Base-by-base conservation (phyloP, 2,797 vertebrate species). In the Hemibagrus guttatus region DNA sequence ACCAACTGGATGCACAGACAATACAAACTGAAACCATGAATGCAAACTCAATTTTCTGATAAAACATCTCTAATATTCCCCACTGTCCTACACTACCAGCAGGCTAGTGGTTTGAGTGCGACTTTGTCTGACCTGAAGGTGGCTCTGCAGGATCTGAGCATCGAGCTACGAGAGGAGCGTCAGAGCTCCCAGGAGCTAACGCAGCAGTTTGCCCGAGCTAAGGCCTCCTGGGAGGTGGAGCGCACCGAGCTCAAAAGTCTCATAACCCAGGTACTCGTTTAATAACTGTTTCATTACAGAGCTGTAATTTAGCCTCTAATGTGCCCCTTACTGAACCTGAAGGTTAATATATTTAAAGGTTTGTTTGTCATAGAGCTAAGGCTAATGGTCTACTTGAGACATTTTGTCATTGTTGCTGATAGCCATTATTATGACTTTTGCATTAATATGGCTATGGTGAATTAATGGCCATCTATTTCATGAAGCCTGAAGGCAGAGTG, bases 141-240 rank as follows among this genome's bases (percentile, higher is more conserved):
- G 89, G 96, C 96, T 0, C 95, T 99, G 91, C 97, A 97, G 91
- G 98, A 99, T 85, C 96, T 99, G 89, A 98, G 97, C 85, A 96
- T 93, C 4, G 97, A 98, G 94, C 92, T 99, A 89, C 95, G 94
- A 14, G 97, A 99, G 88, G 98, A 99, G 86, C 95, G 95, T 58
- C 96, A 96, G 6, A 95, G 97, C 39, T 97, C 97, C 64, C 96
- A 97, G 0, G 98, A 99, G 90, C 96, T 99, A 87, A 98, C 98
- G 84, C 98, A 99, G 92, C 97, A 99, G 92, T 99, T 99, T n/a
- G 97, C 97, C 89, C 97, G 97, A 88, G 98, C 98, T 92, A 99
- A 99, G 91, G 97, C 98, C 81, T 95, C 97, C 84, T 99, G 98
- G 98, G 98, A 99, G 92, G 96, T 98, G 49, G 98, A 99, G 92